Conservation (phyloP, 2,888 invertebrate species). For the Pollenia amentaria region DNA sequence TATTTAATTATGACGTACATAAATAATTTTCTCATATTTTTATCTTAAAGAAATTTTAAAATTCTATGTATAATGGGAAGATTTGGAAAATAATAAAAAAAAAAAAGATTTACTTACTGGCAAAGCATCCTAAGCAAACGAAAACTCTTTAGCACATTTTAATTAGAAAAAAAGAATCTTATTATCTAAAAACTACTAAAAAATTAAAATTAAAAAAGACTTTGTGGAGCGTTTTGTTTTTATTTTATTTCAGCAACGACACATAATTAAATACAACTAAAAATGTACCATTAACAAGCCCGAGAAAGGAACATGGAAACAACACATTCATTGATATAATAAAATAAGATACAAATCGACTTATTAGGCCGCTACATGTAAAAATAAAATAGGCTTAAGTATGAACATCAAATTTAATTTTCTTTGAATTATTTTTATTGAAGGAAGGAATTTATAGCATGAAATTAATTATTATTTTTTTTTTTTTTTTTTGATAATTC, state of each 20-base stretch:
- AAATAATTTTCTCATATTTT: not conserved
- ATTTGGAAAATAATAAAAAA: not conserved
- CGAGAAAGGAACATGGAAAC: not conserved
- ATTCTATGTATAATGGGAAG: not conserved
- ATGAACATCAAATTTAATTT: not conserved
- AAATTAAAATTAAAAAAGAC: constrained; percentile 68
- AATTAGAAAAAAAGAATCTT: constrained; percentile 52
- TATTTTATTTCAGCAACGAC: constrained; percentile 33
- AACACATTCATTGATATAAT: not conserved
- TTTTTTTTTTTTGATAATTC: too few species aligned
- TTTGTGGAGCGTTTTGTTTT: constrained; percentile 44
- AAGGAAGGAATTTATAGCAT: too few species aligned
- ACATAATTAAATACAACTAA: constrained; percentile 68
- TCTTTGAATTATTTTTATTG: not conserved
- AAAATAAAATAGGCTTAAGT: too few species aligned
- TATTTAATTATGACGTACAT: not conserved
- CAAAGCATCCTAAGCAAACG: constrained; percentile 67
- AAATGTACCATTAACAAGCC: constrained; percentile 43
- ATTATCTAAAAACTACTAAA: constrained; percentile 61
- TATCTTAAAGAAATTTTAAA: too few species aligned
- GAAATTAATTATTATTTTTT: too few species aligned
- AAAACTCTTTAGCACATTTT: constrained; percentile 62
- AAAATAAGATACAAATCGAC: not conserved
- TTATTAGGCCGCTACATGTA: not conserved
- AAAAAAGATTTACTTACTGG: not conserved